Evolutionary conservation across 2,888 invertebrate species (phyloP).

Genomic region (Cheilosia urbana): DNA sequence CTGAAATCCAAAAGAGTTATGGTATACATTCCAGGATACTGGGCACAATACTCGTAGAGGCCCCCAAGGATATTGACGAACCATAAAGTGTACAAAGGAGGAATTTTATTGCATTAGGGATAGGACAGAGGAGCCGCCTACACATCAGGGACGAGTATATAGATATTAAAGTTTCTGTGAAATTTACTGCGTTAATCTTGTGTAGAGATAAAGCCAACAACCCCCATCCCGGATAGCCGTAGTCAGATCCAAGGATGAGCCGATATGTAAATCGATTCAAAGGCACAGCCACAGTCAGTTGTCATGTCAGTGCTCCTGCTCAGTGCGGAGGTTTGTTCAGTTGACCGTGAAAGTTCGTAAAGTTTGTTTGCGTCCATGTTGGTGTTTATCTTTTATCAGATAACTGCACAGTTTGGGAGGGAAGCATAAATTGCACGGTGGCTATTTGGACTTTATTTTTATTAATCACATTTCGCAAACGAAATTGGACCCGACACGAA

Average conservation of each 20-base stretch:
- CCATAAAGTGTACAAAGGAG: slow-evolving; percentile 14
- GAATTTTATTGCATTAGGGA: slow-evolving; percentile 11
- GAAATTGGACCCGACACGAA: not conserved
- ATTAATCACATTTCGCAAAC: slow-evolving; percentile 30
- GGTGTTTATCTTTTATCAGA: slow-evolving; percentile 21
- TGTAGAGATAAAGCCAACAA: slow-evolving; percentile 5
- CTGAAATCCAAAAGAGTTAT: slow-evolving; percentile 33
- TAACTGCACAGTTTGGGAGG: not conserved
- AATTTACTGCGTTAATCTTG: slow-evolving; percentile 26
- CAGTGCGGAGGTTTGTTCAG: slow-evolving; percentile 15
- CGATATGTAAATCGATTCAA: slow-evolving; percentile 36
- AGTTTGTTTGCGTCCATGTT: slow-evolving; percentile 4
- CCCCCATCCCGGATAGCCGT: not conserved
- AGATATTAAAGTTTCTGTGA: slow-evolving; percentile 25
- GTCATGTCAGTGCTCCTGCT: not conserved
- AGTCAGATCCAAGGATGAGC: slow-evolving; percentile 42
- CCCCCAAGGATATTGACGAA: slow-evolving; percentile 29
- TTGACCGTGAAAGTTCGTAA: slow-evolving; percentile 27
- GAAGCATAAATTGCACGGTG: not conserved
- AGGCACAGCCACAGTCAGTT: not conserved
- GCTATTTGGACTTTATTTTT: slow-evolving; percentile 21
- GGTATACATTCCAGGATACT: slow-evolving; percentile 10
- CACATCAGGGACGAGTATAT: not conserved
- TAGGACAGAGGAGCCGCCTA: not conserved
- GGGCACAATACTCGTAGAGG: not conserved